Conservation (phyloP, 2,113 vertebrate genomes). For the Rana temporaria region DNA sequence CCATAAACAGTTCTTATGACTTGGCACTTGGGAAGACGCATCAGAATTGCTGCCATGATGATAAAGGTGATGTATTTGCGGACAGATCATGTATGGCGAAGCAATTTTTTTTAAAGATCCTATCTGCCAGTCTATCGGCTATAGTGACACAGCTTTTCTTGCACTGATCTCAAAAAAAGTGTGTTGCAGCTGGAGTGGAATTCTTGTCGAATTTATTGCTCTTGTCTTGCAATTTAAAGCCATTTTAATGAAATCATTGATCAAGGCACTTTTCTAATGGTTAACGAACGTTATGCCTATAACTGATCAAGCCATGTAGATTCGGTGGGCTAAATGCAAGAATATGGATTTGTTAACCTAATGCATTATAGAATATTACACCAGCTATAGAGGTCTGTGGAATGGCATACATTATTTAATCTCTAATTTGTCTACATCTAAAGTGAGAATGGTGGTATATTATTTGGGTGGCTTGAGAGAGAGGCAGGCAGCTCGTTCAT, state of each 20-base stretch:
- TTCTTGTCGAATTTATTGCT: background rate
- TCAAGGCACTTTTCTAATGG: background rate
- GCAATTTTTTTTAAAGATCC: conserved; percentile 2
- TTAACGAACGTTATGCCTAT: conserved; percentile 10
- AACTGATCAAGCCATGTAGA: background rate
- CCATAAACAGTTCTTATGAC: conserved; percentile 44
- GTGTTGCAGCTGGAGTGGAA: background rate
- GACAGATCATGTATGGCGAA: background rate
- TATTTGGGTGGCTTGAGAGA: background rate
- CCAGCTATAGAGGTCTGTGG: background rate
- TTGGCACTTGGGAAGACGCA: conserved; percentile 37
- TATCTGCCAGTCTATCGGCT: background rate
- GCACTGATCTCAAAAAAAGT: background rate
- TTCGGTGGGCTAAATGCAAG: background rate
- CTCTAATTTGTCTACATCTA: background rate
- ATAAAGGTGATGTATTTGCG: conserved; percentile 27
- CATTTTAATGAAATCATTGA: background rate
- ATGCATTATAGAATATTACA: background rate
- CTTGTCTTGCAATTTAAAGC: background rate
- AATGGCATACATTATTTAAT: background rate
- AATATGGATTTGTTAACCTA: background rate
- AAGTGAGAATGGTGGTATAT: background rate
- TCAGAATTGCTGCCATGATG: conserved; percentile 1
- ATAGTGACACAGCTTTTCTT: background rate
- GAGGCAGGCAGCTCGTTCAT: background rate